Percentiles rank a stretch among this genome's conserved stretches.
Evolutionary conservation across 2,113 vertebrate species (phyloP).

Genomic region (Brachyhypopomus gauderio): DNA sequence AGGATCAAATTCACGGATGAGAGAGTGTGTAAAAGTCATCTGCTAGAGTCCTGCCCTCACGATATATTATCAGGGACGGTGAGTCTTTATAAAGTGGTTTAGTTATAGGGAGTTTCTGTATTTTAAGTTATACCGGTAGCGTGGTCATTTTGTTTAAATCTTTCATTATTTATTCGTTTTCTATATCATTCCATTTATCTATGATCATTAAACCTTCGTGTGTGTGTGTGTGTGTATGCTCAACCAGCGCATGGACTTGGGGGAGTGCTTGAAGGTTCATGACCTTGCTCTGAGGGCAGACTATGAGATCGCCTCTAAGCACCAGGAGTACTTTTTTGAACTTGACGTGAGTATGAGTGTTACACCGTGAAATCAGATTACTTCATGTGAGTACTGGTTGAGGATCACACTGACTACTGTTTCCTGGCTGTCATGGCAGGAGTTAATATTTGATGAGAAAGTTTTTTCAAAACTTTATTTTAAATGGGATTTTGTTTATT

Average conservation of each 20-base stretch:
- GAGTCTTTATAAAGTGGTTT: too few species aligned
- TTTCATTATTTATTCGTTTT: background rate
- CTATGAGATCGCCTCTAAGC: conserved; percentile 97
- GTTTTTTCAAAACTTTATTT: too few species aligned
- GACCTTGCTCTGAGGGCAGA: conserved; percentile 96
- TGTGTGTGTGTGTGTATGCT: conserved; percentile 43
- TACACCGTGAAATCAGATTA: too few species aligned
- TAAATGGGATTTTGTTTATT: too few species aligned
- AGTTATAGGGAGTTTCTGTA: too few species aligned
- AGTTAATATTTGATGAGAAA: too few species aligned
- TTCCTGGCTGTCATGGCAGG: too few species aligned
- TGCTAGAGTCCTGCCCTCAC: conserved; percentile 97
- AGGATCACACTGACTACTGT: too few species aligned
- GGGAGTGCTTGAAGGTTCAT: conserved; percentile 96
- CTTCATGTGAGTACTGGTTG: too few species aligned
- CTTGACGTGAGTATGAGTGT: conserved; percentile 86
- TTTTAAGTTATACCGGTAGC: background rate
- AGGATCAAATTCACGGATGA: conserved; percentile 98
- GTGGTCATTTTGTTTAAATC: background rate
- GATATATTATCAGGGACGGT: conserved; percentile 98
- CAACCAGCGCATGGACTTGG: conserved; percentile 95
- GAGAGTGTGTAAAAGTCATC: conserved; percentile 97
- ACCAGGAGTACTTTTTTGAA: conserved; percentile 98
- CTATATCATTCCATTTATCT: too few species aligned
- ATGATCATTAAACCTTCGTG: background rate